phyloP scores from a whole-genome alignment of 2,113 vertebrate genomes.

The Turnix velox region DNA sequence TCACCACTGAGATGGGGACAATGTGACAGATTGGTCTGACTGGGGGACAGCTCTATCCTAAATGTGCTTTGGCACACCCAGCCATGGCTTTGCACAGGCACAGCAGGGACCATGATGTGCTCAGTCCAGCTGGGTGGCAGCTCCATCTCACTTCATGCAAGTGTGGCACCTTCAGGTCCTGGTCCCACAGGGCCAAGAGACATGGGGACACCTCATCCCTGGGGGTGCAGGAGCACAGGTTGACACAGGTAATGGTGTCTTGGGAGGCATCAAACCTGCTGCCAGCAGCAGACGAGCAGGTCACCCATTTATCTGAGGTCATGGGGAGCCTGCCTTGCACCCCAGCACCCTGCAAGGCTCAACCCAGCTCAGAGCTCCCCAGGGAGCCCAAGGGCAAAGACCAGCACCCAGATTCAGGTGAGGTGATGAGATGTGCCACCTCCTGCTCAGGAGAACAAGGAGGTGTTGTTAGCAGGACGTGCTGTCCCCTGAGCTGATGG shows the following conservation, averaged over 20 bases:
- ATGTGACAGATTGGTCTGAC: fast-evolving
- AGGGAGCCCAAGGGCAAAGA: neutral
- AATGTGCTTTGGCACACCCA: neutral
- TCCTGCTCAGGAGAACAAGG: neutral
- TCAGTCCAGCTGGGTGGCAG: neutral
- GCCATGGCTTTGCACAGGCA: neutral
- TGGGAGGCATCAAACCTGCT: neutral
- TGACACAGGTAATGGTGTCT: neutral
- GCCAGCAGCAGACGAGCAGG: neutral
- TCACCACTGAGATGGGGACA: neutral
- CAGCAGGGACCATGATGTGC: fast-evolving
- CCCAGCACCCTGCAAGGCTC: neutral
- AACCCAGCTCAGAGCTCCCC: neutral
- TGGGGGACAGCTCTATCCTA: neutral
- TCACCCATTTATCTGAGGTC: neutral
- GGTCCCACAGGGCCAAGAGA: neutral
- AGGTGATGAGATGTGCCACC: neutral
- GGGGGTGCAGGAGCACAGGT: neutral
- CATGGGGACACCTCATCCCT: neutral
- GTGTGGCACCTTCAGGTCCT: neutral
- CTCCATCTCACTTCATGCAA: neutral
- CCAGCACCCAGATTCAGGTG: neutral
- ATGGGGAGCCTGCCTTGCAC: neutral
- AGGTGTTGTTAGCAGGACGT: neutral
- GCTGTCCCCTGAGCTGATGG: neutral